phyloP scores from a whole-genome alignment of 2,888 invertebrate genomes.

The Alsophila aescularia region DNA sequence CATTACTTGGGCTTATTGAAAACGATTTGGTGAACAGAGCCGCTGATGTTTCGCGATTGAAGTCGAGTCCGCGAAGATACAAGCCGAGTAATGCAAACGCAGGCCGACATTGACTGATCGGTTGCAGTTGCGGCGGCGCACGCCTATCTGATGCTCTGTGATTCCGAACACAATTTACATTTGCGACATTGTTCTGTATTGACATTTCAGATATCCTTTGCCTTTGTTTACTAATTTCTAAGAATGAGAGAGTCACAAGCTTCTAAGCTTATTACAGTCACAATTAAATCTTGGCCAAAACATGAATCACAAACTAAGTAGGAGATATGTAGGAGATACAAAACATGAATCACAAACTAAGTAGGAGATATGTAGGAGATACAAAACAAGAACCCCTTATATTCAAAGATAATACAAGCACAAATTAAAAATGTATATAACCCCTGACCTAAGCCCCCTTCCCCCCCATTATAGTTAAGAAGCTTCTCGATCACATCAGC shows the following conservation, averaged over 20 bases:
- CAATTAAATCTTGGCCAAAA: too few species aligned
- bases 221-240: slow-evolving; percentile 60
- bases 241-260: slow-evolving; percentile 16
- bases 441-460: too few species aligned
- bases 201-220: slow-evolving; percentile 70
- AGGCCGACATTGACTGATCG: slow-evolving; percentile 82
- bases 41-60: slow-evolving; percentile 79
- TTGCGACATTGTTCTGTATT: slow-evolving; percentile 75
- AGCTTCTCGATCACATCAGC: too few species aligned
- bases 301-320: too few species aligned
- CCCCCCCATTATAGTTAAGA: too few species aligned
- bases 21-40: slow-evolving; percentile 82
- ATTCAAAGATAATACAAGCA: too few species aligned
- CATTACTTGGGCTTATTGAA: slow-evolving; percentile 80
- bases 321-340: slow-evolving; percentile 2
- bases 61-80: slow-evolving; percentile 76
- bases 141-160: slow-evolving; percentile 83
- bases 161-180: slow-evolving; percentile 80
- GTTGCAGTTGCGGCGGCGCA: slow-evolving; percentile 64
- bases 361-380: not conserved
- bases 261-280: not conserved
- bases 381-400: slow-evolving; percentile 4
- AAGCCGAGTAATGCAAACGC: slow-evolving; percentile 82
- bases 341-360: not conserved
- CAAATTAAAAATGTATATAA: too few species aligned